Evolutionary conservation across 2,888 invertebrate species (phyloP), one percentile per base, ranked within the genome.

Genomic region (Fissipunctia ypsillon): DNA sequence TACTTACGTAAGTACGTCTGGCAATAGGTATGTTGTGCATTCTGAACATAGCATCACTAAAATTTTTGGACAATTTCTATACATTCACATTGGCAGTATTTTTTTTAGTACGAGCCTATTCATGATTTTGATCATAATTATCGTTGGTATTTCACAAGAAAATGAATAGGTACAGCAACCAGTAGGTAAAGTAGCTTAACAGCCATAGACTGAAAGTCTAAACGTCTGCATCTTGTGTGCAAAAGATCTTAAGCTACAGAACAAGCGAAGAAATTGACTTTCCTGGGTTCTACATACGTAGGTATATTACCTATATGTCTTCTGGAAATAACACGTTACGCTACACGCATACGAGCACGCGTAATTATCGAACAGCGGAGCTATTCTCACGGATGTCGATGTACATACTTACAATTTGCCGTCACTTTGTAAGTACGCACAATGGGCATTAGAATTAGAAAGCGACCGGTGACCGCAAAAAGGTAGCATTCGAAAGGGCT

Each of bases 381-480:
- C 82, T 85, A 88, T 95, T 95, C 95, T 95, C 95, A 95, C 95
- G 95, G 93, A 93, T 93, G 93, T 91, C 90, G 92, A 92, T 93
- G 89, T 88, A n/a, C n/a, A 89, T 90, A 90, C 90, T 91, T 89
- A 91, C 89, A 89, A 90, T 91, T 90, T 90, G 90, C 90, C 89
- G 93, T 92, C 91, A 90, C 89, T 91, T 88, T 85, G 88, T 90
- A 91, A 92, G 91, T 90, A 91, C 92, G 91, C 91, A 95, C 96
- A 95, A 95, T 95, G 91, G 91, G 89, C 91, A 94, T 95, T 95
- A 95, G 96, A 96, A 95, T 95, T 96, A 96, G 96, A 96, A 96
- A 96, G 96, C 94, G 90, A 87, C 91, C 90, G 89, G 92, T 93
- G 93, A 94, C 95, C 94, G 95, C 95, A 94, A 94, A 95, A 95